Percentiles rank a stretch among this genome's conserved stretches.
Conservation (phyloP, 2,888 invertebrate species). For the Zhuqinia jingwanae region DNA sequence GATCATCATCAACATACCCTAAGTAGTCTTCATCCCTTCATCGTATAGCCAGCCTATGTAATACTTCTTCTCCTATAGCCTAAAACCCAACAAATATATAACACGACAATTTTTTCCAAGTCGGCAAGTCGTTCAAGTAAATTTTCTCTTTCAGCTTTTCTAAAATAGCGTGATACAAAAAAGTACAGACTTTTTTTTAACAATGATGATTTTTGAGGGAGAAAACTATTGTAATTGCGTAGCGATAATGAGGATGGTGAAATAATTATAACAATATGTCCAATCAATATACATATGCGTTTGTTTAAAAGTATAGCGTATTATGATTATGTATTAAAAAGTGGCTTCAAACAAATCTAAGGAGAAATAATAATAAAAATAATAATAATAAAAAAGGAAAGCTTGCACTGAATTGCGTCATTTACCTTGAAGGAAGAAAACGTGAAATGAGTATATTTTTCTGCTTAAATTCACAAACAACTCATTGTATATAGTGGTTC, state of each 20-base stretch:
- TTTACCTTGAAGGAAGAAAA: slow-evolving; percentile 32
- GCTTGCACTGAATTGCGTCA: slow-evolving; percentile 21
- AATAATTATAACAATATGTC: too few relatives aligned
- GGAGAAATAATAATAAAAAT: too few relatives aligned
- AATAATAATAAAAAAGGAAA: background rate
- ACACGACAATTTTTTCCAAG: background rate
- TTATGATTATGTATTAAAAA: too few relatives aligned
- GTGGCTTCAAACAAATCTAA: too few relatives aligned
- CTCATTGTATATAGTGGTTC: too few relatives aligned
- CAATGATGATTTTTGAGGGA: slow-evolving; percentile 26
- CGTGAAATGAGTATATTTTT: slow-evolving; percentile 15
- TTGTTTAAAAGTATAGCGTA: too few relatives aligned
- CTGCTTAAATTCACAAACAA: background rate
- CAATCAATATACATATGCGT: too few relatives aligned
- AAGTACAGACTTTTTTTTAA: slow-evolving; percentile 19
- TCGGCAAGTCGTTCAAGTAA: slow-evolving; percentile 50
- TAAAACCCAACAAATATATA: background rate
- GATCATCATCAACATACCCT: slow-evolving; percentile 29
- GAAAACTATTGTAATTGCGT: slow-evolving; percentile 42
- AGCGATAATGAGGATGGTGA: slow-evolving; percentile 19
- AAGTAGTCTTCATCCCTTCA: background rate
- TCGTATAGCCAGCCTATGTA: too few relatives aligned
- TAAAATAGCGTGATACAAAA: slow-evolving; percentile 43
- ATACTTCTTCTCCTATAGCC: background rate
- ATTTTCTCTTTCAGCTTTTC: slow-evolving; percentile 41